phyloP scores from a whole-genome alignment of 2,113 vertebrate species.

The Eurypyga helias region DNA sequence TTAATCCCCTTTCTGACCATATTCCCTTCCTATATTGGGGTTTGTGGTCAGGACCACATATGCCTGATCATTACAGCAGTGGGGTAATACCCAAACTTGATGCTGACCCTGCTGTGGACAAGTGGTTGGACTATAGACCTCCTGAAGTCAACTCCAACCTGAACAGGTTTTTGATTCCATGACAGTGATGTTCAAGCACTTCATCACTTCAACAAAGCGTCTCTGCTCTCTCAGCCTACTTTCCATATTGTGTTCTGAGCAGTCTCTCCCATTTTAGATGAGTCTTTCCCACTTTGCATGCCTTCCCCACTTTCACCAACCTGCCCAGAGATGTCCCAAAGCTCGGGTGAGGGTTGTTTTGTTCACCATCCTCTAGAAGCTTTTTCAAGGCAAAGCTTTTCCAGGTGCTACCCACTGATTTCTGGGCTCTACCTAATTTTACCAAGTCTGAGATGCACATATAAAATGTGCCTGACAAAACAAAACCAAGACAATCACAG shows the following conservation, averaged over 20 bases:
- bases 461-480: not conserved
- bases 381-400: not conserved
- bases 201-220: not conserved
- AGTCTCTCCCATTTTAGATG: not conserved
- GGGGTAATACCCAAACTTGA: not conserved
- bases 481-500: not conserved
- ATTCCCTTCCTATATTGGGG: accelerated
- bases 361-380: not conserved
- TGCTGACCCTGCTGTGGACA: not conserved
- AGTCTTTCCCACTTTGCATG: not conserved
- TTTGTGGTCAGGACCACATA: accelerated
- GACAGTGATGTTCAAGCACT: not conserved
- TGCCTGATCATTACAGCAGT: not conserved
- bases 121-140: not conserved
- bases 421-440: not conserved
- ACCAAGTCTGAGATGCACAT: not conserved
- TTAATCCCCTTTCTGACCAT: not conserved
- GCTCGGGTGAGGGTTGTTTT: not conserved
- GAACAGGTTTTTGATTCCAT: not conserved
- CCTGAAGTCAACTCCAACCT: not conserved
- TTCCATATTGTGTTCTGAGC: not conserved
- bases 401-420: not conserved
- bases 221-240: not conserved
- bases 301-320: not conserved
- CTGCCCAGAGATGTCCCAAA: not conserved